These are phyloP conservation scores for Hydrozoanthus gracilis DNA, from an alignment of 92 coral and sea anemone species.

Conservation along the genomic window DNA sequence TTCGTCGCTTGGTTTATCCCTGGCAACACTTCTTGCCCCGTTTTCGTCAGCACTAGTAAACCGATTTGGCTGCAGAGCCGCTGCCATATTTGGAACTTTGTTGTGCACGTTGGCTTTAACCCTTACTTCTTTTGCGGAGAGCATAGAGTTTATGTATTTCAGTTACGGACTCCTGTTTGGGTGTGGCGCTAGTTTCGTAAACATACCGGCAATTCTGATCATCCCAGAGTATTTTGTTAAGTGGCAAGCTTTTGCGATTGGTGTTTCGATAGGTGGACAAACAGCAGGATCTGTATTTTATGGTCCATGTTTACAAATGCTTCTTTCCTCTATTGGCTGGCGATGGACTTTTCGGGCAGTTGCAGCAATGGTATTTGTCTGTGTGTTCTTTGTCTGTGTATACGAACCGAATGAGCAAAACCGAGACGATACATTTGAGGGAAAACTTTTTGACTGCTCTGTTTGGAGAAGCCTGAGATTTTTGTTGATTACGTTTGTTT, in stretches of 20 bases:
- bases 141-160: slow-evolving; percentile 26
- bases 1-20: slow-evolving; percentile 20
- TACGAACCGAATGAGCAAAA: slow-evolving; percentile 6
- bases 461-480: slow-evolving; percentile 52
- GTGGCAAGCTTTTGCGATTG: slow-evolving; percentile 48
- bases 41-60: slow-evolving; percentile 1
- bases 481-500: slow-evolving; percentile 31
- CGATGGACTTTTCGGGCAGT: slow-evolving; percentile 44
- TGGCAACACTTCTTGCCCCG: slow-evolving; percentile 10
- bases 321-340: slow-evolving; percentile 52
- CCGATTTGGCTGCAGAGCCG: slow-evolving; percentile 30
- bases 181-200: slow-evolving; percentile 32
- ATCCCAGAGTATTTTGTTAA: slow-evolving; percentile 24
- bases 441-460: slow-evolving; percentile 54
- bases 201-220: neutral
- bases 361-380: slow-evolving; percentile 48
- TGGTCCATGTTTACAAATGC: slow-evolving; percentile 52
- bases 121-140: slow-evolving; percentile 24
- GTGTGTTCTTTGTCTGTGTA: slow-evolving; percentile 41
- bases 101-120: slow-evolving; percentile 19
- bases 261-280: slow-evolving; percentile 54
- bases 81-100: slow-evolving; percentile 22
- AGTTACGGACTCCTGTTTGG: slow-evolving; percentile 33
- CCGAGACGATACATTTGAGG: slow-evolving; percentile 15
- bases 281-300: slow-evolving; percentile 52